A percentile compares a stretch with the other conserved stretches of the same genome.
phyloP scores from a whole-genome alignment of 2,888 invertebrate genomes.

The Cataglyphis rosenhaueri region DNA sequence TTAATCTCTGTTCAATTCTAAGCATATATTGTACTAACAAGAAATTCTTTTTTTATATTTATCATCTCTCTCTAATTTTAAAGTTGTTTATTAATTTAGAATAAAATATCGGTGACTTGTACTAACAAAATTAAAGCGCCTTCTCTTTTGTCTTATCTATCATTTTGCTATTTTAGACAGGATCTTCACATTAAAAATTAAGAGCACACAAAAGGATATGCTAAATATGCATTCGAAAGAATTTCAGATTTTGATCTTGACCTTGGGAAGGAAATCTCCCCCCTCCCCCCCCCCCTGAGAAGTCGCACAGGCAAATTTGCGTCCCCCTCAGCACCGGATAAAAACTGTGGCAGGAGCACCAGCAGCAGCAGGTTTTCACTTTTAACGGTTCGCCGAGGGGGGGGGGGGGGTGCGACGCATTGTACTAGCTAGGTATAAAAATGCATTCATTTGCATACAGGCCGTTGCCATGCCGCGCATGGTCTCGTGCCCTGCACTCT shows the following conservation, averaged over 20 bases:
- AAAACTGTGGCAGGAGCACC: background rate
- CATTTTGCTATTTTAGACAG: background rate
- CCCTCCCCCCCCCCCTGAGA: constrained; percentile 59
- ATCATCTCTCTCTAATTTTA: background rate
- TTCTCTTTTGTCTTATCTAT: background rate
- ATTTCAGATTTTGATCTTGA: constrained; percentile 27
- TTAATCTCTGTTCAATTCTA: background rate
- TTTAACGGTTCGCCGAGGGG: constrained; percentile 82
- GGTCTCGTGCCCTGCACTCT: constrained; percentile 62
- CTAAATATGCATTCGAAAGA: background rate
- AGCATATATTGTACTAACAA: background rate
- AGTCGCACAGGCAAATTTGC: constrained; percentile 57
- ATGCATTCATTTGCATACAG: constrained; percentile 84
- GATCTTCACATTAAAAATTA: background rate
- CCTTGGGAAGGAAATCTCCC: constrained; percentile 57
- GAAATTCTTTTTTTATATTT: background rate
- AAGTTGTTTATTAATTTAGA: background rate
- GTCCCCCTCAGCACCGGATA: background rate
- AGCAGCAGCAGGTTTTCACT: constrained; percentile 82
- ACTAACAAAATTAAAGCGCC: background rate
- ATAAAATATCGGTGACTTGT: background rate
- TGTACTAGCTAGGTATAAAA: constrained; percentile 80
- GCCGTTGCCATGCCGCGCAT: constrained; percentile 78
- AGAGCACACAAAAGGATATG: background rate
- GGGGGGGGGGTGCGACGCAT: constrained; percentile 75